A percentile compares a stretch with the other conserved stretches of the same genome.
Evolutionary conservation across 2,113 vertebrate species (phyloP).

Genomic region (Ochotona curzoniae): DNA sequence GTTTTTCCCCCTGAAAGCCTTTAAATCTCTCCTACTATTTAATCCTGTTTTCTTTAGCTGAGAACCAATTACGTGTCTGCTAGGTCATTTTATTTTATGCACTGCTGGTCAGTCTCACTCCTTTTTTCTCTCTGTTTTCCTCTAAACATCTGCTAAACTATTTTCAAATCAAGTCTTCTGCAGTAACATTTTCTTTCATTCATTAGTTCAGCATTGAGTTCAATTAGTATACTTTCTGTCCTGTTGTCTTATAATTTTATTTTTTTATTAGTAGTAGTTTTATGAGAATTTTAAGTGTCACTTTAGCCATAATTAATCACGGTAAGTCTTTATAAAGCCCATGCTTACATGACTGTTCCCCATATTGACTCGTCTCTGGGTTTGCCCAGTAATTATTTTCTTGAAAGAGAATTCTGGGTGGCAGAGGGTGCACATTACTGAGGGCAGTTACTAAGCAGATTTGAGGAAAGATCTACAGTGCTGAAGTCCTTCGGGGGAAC

Average conservation of each 20-base stretch:
- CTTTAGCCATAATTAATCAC: not conserved
- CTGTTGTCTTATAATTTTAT: not conserved
- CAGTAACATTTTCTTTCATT: not conserved
- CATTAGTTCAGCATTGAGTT: not conserved
- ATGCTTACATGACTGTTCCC: not conserved
- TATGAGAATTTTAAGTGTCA: not conserved
- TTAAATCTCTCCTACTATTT: not conserved
- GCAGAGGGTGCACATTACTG: too few species aligned
- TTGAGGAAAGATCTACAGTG: too few species aligned
- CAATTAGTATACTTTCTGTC: not conserved
- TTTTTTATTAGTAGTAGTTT: not conserved
- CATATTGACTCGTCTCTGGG: too few species aligned
- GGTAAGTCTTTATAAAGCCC: not conserved
- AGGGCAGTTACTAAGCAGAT: too few species aligned
- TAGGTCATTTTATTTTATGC: not conserved
- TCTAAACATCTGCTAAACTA: not conserved
- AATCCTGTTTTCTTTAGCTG: not conserved
- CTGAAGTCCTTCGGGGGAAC: too few species aligned
- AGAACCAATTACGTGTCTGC: not conserved
- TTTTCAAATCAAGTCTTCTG: not conserved
- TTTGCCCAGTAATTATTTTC: too few species aligned
- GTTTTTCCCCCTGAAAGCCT: not conserved
- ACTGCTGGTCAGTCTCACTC: too few species aligned
- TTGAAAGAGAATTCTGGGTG: too few species aligned
- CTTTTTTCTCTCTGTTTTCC: not conserved